Conservation (phyloP, 2,113 vertebrate species). For the Smithornis capensis region DNA sequence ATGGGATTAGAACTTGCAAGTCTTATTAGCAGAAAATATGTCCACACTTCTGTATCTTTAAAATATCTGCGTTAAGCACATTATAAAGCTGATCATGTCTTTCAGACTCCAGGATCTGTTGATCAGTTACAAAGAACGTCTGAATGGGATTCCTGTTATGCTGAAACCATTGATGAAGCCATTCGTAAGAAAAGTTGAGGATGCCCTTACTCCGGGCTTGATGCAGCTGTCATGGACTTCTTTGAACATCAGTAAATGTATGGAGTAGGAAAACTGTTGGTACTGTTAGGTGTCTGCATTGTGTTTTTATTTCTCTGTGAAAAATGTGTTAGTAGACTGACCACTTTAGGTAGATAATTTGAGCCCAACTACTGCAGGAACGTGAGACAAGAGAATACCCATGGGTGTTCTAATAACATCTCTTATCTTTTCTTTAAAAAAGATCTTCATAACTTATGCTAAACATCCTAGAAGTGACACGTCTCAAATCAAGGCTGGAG, state of each 20-base stretch:
- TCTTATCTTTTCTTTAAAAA: neutral
- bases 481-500: neutral
- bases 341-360: neutral
- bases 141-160: constrained; percentile 64
- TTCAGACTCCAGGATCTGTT: constrained; percentile 77
- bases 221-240: constrained; percentile 78
- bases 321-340: neutral
- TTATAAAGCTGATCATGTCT: neutral
- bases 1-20: neutral
- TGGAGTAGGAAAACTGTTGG: neutral
- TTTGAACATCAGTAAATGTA: constrained; percentile 71
- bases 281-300: neutral
- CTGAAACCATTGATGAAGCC: constrained; percentile 78
- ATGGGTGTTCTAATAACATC: neutral
- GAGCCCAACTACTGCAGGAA: neutral
- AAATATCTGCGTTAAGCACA: neutral
- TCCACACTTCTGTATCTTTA: neutral
- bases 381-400: neutral
- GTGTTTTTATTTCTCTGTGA: neutral
- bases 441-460: neutral
- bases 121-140: constrained; percentile 51
- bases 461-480: neutral
- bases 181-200: constrained; percentile 73
- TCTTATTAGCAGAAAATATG: neutral
- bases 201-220: constrained; percentile 73